Evolutionary conservation across 2,888 invertebrate genomes (phyloP), one percentile per base, ranked within the genome.

Genomic region (Spicauda simplicius): DNA sequence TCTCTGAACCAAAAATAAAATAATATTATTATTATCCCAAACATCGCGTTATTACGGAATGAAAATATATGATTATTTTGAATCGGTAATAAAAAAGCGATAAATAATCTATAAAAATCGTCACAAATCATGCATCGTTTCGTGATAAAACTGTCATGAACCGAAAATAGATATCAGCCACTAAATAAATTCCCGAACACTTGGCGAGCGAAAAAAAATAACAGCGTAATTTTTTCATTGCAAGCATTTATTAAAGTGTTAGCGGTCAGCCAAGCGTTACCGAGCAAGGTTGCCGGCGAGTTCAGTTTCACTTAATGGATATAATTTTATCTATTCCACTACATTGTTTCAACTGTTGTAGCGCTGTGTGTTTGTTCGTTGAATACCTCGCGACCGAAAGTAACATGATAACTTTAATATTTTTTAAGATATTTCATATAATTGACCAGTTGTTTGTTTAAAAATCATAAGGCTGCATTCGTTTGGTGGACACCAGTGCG

Each of bases 231-330:
- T 67, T 67, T 67, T 67, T 66, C 66, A 66, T 66, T 66, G 56
- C 55, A 70, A 73, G 77, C 70, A 69, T 70, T 72, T 70, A 72
- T 65, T 69, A 72, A 80, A 77, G 73, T 77, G 76, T 74, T 79
- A 81, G 74, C 65, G 76, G 60, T 68, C 85, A 80, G 72, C 86
- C 75, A 77, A 83, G 80, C 86, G 83, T 86, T 80, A 64, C 71
- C 62, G 70, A 68, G 77, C 87, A 87, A 87, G 87, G 87, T 85
- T 83, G 79, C 41, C 30, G 48, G 48, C 37, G 33, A 56, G 53
- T 54, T 50, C 67, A 61, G 78, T 86, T 78, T 84, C 86, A 82
- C 83, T 52, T 67, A 61, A 67, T 67, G 67, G 60, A 25, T 53
- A 48, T 56, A 56, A 37, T 67, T 20, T 61, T 67, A 61, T 25